These are phyloP conservation scores for Chondrilla cf. caribensis DNA, from an alignment of 37 sponge, comb jelly and placozoan species.

Conservation along the genomic window DNA sequence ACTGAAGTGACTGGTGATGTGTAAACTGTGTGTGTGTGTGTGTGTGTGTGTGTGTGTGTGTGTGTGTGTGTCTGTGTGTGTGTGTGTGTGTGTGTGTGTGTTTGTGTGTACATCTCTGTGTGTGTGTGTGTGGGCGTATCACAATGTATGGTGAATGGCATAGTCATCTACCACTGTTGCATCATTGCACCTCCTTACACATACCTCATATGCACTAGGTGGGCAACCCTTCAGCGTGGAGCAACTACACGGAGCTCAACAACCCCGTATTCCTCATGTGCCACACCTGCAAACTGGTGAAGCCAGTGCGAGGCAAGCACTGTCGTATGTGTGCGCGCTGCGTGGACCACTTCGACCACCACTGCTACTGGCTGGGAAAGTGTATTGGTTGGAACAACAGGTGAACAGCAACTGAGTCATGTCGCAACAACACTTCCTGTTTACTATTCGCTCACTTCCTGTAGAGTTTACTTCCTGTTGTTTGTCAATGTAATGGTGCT, in stretches of 20 bases:
- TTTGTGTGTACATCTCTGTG: too few species aligned
- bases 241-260: constrained; percentile 54
- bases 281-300: constrained; percentile 83
- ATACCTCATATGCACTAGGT: constrained; percentile 40
- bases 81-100: too few species aligned
- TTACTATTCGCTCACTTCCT: not conserved
- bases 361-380: constrained; percentile 89
- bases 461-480: constrained; percentile 61
- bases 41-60: too few species aligned
- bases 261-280: constrained; percentile 88
- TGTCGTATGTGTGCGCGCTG: constrained; percentile 83
- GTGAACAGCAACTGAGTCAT: constrained; percentile 9
- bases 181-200: not conserved
- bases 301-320: constrained; percentile 82
- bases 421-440: not conserved
- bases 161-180: too few species aligned
- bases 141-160: too few species aligned
- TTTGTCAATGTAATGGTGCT: constrained; percentile 60
- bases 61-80: too few species aligned
- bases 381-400: constrained; percentile 84
- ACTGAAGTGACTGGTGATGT: too few species aligned
- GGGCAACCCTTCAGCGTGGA: constrained; percentile 72
- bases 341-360: constrained; percentile 90
- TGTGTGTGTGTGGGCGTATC: too few species aligned
- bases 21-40: too few species aligned